Conservation (phyloP, 2,888 invertebrate genomes). For the Lathronympha strigana region DNA sequence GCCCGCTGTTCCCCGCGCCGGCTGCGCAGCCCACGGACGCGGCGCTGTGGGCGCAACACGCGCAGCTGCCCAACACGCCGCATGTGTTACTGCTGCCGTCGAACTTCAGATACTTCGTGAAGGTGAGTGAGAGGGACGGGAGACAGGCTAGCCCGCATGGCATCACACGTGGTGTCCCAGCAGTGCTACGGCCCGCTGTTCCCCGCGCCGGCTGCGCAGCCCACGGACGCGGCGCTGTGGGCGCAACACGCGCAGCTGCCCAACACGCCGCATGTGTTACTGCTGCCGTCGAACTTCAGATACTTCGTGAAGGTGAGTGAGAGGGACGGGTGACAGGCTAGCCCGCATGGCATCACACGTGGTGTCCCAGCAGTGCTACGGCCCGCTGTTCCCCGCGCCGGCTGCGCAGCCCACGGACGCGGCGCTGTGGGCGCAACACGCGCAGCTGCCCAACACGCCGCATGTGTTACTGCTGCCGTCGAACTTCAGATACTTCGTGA, state of each 20-base stretch:
- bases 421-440: conserved; percentile 88
- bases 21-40: conserved; percentile 88
- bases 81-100: conserved; percentile 94
- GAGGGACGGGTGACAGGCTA: too few relatives aligned
- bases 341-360: too few relatives aligned
- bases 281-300: conserved; percentile 93
- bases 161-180: conserved; percentile 91
- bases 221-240: conserved; percentile 89
- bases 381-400: conserved; percentile 91
- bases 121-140: too few relatives aligned
- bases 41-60: conserved; percentile 88
- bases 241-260: conserved; percentile 88
- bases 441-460: conserved; percentile 88
- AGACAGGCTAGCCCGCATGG: too few relatives aligned
- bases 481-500: conserved; percentile 91
- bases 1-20: conserved; percentile 91
- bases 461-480: conserved; percentile 94
- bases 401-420: conserved; percentile 88
- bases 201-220: conserved; percentile 87
- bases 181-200: conserved; percentile 92
- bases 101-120: conserved; percentile 91
- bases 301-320: conserved; percentile 92
- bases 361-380: conserved; percentile 90
- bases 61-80: conserved; percentile 88
- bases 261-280: conserved; percentile 90